Evolutionary conservation across 92 coral and sea anemone species (phyloP), one percentile per base, ranked within the genome.

Genomic region (Porites lobata): DNA sequence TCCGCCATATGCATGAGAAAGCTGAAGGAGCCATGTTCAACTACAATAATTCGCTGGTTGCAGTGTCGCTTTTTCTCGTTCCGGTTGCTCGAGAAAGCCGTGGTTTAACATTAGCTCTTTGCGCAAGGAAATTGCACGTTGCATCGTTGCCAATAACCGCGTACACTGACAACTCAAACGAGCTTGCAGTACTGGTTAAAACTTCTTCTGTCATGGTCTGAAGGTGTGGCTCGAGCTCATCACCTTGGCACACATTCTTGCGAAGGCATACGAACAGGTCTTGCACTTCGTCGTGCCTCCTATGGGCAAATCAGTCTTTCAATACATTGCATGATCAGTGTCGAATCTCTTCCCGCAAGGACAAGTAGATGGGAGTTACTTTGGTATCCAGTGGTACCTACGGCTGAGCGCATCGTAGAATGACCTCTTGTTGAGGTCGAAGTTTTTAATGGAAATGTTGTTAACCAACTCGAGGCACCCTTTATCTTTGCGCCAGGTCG

Each of bases 251-350:
- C 20, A 86, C 88, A 8, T 86, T 92, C 38, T 91, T 77, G 62
- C 87, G 94, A 58, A 87, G 89, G 72, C 62, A n/a, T 38, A 85
- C 85, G 32, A 89, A 89, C 54, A 69, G 81, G 71, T 91, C 91
- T 87, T 85, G 69, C 51, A 87, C 92, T n/a, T 91, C 89, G 53
- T 91, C 92, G 50, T 91, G 86, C 68, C 89, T 61, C 86, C 87
- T 87, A 58, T 87, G 89, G 65, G 87, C 88, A 67, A 83, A 91
- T 18, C 94, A 86, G 80, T 80, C 85, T 90, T 85, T 90, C 93
- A 86, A 7, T 85, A 86, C 79, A 86, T 72, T 17, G 80, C 86
- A 65, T 80, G 93, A 29, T 29, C 32, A 19, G 86, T 15, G 77
- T 63, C 32, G 78, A 29, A 29, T 29, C 32, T 29, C 32, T 29